Evolutionary conservation across 1,140 invertebrate species (phyloP).

Genomic region (Apis dorsata): DNA sequence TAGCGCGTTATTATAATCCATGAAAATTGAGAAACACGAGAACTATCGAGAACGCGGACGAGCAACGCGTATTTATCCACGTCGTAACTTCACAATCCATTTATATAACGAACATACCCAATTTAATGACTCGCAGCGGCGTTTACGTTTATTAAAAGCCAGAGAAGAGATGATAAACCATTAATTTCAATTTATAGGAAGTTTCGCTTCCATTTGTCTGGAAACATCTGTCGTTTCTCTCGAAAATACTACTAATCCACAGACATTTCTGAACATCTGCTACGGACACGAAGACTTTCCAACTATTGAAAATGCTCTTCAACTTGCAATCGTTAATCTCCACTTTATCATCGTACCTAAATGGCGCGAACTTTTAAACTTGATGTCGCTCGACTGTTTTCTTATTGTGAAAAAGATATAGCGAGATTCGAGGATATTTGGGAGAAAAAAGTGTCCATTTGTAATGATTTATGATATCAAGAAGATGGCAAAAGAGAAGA

Average conservation of each 20-base stretch:
- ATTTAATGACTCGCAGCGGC: conserved; percentile 18
- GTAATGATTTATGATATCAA: no score
- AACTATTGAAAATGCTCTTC: conserved; percentile 16
- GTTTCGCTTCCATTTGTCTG: conserved; percentile 58
- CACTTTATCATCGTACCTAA: conserved; percentile 29
- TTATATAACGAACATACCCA: conserved; percentile 35
- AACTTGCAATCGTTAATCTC: conserved; percentile 46
- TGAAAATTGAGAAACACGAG: conserved; percentile 1
- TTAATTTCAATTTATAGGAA: conserved; percentile 61
- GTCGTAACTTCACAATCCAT: conserved; percentile 35
- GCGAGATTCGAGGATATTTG: no score
- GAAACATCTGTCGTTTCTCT: conserved; percentile 57
- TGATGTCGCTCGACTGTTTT: no score
- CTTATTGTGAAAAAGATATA: no score
- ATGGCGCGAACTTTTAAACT: no score
- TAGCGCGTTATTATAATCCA: neutral
- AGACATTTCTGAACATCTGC: conserved; percentile 45
- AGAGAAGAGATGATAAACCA: conserved; percentile 29
- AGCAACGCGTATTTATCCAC: conserved; percentile 25
- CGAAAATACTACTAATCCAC: conserved; percentile 55
- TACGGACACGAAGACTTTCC: conserved; percentile 20
- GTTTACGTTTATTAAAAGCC: conserved; percentile 23
- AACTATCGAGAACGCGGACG: neutral
- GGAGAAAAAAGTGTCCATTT: no score
- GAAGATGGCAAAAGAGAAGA: no score